These are phyloP conservation scores for Leptinotarsa rubiginosa DNA, from an alignment of 2,888 invertebrate genomes.

Conservation along the genomic window DNA sequence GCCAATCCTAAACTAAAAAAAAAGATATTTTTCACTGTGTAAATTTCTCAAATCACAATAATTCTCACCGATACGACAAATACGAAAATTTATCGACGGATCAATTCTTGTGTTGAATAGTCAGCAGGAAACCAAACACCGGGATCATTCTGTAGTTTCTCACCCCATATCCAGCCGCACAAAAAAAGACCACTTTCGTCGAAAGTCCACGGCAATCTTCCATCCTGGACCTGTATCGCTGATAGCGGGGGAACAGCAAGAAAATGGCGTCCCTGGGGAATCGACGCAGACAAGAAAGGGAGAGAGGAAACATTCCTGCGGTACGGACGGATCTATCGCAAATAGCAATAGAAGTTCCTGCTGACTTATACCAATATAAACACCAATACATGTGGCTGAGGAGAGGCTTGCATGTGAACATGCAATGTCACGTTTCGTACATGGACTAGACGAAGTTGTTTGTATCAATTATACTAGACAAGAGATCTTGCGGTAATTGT, in stretches of 20 bases:
- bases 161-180: slow-evolving; percentile 22
- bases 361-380: slow-evolving; percentile 46
- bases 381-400: not conserved
- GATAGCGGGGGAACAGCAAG: slow-evolving; percentile 57
- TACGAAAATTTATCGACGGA: not conserved
- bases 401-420: slow-evolving; percentile 52
- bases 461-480: slow-evolving; percentile 10
- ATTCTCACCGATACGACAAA: no score
- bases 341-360: slow-evolving; percentile 57
- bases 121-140: not conserved
- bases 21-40: no score
- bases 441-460: slow-evolving; percentile 9
- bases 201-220: slow-evolving; percentile 62
- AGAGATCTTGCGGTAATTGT: not conserved
- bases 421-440: slow-evolving; percentile 50
- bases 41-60: no score
- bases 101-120: not conserved
- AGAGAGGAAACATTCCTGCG: slow-evolving; percentile 59
- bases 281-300: slow-evolving; percentile 48
- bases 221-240: slow-evolving; percentile 60
- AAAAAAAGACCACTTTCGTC: slow-evolving; percentile 43
- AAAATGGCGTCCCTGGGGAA: slow-evolving; percentile 55
- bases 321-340: slow-evolving; percentile 52
- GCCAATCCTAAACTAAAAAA: no score
- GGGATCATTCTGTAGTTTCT: not conserved